Evolutionary conservation across 92 coral and sea anemone species (phyloP).

Genomic region (Parazoanthus darwini): DNA sequence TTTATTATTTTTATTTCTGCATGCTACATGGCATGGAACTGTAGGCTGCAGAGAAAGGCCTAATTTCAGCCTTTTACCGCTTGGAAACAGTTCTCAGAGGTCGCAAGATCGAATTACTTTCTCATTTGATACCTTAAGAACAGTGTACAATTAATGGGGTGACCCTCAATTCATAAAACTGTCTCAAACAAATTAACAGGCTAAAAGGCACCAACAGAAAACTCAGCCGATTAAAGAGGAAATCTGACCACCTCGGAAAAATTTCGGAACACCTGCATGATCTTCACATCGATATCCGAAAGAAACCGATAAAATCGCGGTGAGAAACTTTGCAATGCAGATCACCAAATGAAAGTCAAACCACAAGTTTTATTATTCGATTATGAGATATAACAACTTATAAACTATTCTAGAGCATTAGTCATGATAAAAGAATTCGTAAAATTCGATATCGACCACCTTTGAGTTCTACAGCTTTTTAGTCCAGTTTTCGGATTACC

Average conservation of each 20-base stretch:
- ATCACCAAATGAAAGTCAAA: background rate
- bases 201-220: background rate
- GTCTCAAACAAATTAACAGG: background rate
- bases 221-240: background rate
- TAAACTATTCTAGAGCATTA: background rate
- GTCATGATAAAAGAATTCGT: slow-evolving; percentile 9
- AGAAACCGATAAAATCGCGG: background rate
- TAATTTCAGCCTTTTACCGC: background rate
- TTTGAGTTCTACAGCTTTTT: no score
- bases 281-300: background rate
- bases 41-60: no score
- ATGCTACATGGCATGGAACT: no score
- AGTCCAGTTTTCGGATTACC: no score
- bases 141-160: no score
- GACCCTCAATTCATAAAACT: no score
- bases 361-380: background rate
- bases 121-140: background rate
- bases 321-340: background rate
- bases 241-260: no score
- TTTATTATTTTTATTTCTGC: no score
- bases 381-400: background rate
- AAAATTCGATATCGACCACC: background rate
- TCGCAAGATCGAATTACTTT: no score
- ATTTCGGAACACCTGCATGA: background rate
- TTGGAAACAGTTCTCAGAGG: no score